Percentiles rank a stretch among this genome's conserved stretches.
Evolutionary conservation across 35 echinoderm and acorn worm species (phyloP).

Genomic region (Lytechinus variegatus): DNA sequence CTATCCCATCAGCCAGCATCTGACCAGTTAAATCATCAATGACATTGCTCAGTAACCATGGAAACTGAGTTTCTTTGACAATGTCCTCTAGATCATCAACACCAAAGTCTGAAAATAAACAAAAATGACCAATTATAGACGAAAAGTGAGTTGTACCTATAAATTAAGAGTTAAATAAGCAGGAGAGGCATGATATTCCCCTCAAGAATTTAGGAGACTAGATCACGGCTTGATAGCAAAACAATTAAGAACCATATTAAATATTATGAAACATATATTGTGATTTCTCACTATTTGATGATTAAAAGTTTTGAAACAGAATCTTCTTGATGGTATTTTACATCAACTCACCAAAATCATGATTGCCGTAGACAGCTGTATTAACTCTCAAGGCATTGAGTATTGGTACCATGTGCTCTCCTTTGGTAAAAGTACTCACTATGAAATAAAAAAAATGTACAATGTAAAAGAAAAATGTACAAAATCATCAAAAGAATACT

Average conservation of each 20-base stretch:
- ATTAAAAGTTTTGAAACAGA: too few relatives aligned
- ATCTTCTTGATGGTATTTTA: background rate
- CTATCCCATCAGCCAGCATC: conserved; percentile 77
- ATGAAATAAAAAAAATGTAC: conserved; percentile 35
- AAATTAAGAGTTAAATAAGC: too few relatives aligned
- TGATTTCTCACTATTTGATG: too few relatives aligned
- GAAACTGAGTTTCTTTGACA: conserved; percentile 73
- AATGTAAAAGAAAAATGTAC: background rate
- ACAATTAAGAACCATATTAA: too few relatives aligned
- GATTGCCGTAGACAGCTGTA: conserved; percentile 87
- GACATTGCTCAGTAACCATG: conserved; percentile 86
- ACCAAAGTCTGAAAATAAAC: conserved; percentile 68
- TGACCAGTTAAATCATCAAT: conserved; percentile 80
- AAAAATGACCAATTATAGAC: background rate
- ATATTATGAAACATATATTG: too few relatives aligned
- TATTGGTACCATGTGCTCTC: conserved; percentile 76
- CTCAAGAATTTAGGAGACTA: too few relatives aligned
- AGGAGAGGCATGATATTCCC: too few relatives aligned
- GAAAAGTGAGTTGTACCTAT: too few relatives aligned
- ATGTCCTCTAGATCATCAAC: conserved; percentile 83
- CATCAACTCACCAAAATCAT: conserved; percentile 79
- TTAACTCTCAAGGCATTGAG: conserved; percentile 80
- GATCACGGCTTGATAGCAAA: too few relatives aligned
- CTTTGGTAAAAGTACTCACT: conserved; percentile 79
- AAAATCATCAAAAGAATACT: too few relatives aligned